A percentile compares a stretch with the other conserved stretches of the same genome.
Evolutionary conservation across 1,140 invertebrate species (phyloP).

Genomic region (Heliconius congener): DNA sequence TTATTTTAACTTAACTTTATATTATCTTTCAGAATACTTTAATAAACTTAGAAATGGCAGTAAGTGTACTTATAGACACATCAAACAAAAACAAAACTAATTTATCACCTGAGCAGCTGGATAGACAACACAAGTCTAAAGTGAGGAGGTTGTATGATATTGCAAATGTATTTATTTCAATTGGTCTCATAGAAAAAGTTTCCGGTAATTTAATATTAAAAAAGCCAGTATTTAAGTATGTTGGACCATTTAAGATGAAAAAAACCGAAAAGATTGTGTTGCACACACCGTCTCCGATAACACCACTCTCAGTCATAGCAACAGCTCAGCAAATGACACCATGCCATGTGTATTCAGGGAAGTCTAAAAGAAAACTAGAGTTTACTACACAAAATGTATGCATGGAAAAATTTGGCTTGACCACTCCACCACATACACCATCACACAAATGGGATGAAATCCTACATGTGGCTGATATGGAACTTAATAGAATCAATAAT

Average conservation of each 20-base stretch:
- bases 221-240: conserved; percentile 87
- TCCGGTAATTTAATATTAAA: conserved; percentile 82
- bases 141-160: conserved; percentile 88
- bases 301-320: conserved; percentile 61
- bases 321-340: conserved; percentile 54
- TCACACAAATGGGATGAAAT: conserved; percentile 81
- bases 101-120: conserved; percentile 71
- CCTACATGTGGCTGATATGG: conserved; percentile 77
- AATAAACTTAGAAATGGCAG: conserved; percentile 86
- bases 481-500: conserved; percentile 79
- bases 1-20: neutral
- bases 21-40: conserved; percentile 83
- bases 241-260: conserved; percentile 81
- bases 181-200: conserved; percentile 86
- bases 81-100: conserved; percentile 58
- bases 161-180: conserved; percentile 87
- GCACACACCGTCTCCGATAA: conserved; percentile 66
- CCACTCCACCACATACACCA: conserved; percentile 73
- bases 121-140: conserved; percentile 84
- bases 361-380: conserved; percentile 76
- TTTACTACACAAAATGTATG: conserved; percentile 69
- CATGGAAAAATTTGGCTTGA: conserved; percentile 59
- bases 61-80: conserved; percentile 84
- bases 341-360: conserved; percentile 66
- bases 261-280: conserved; percentile 55